Percentiles rank a stretch among this genome's conserved stretches.
Evolutionary conservation across 2,888 invertebrate species (phyloP).

Genomic region (Eubasilissa splendida): DNA sequence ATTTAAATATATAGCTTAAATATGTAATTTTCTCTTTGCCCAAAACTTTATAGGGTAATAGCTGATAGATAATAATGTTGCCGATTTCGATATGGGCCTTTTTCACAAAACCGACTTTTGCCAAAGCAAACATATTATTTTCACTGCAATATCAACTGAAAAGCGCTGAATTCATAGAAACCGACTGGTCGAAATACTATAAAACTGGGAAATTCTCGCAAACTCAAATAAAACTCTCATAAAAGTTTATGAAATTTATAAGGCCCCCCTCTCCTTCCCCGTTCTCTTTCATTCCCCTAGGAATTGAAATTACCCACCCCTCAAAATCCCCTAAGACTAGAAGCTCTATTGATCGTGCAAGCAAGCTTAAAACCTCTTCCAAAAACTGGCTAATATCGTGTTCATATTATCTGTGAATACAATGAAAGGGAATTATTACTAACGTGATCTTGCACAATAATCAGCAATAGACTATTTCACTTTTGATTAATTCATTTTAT

Average conservation of each 20-base stretch:
- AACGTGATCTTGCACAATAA: not conserved
- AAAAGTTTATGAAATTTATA: conserved; percentile 39
- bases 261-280: conserved; percentile 31
- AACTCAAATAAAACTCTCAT: conserved; percentile 41
- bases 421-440: not conserved
- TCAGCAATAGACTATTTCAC: not conserved
- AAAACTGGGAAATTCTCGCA: conserved; percentile 31
- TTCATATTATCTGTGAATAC: not conserved
- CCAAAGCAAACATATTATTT: conserved; percentile 15
- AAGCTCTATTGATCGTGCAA: conserved; percentile 58
- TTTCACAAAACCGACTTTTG: not conserved
- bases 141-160: conserved; percentile 6
- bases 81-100: not conserved
- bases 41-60: no score
- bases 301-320: conserved; percentile 21
- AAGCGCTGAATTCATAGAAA: conserved; percentile 27
- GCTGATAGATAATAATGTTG: not conserved
- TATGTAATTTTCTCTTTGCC: no score
- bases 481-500: not conserved
- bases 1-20: no score
- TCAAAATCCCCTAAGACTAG: conserved; percentile 45
- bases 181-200: conserved; percentile 1
- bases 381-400: conserved; percentile 24
- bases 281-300: conserved; percentile 22
- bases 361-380: conserved; percentile 49